Evolutionary conservation across 2,113 vertebrate species (phyloP), one percentile per base, ranked within the genome.

Genomic region (Daphoenositta chrysoptera): DNA sequence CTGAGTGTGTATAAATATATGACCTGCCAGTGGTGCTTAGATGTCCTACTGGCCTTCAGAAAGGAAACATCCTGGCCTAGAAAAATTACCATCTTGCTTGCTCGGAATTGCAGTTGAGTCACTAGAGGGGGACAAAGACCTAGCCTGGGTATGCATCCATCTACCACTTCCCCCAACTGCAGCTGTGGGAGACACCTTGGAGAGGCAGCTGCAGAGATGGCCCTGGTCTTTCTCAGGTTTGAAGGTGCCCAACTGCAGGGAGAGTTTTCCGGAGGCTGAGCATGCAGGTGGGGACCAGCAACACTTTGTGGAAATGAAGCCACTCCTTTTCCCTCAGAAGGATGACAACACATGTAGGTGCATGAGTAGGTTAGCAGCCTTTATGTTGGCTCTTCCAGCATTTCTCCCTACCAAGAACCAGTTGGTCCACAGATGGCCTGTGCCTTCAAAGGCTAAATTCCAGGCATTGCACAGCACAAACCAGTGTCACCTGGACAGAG

Each of bases 41-140:
- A 56, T 87, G 51, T 94, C 48, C 89, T 84, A 23, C 40, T 84
- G 83, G 83, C 89, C 86, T 89, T 89, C 60, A 63, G 30, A 94
- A 91, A 76, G 60, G 61, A 93, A 93, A 82, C 31, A 77, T 61
- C 42, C 63, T 48, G 69, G 73, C 81, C 93, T 93, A 48, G 83
- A 90, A 84, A 71, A 84, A 64, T 48, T 37, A 58, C 60, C 57
- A 4, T 30, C 44, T 80, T 56, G 35, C 45, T 77, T n/a, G 50
- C 56, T 83, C 0, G 0, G 64, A 58, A 78, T 81, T 90, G 60
- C 65, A 78, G 44, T 79, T 7, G 17, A 90, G 88, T 92, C 96
- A 95, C 96, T 97, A 96, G 96, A 97, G 96, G 96, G 96, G 94
- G 96, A 96, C 96, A 97, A 96, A 97, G 96, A 95, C 90, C 88